Evolutionary conservation across 1,140 invertebrate genomes (phyloP).

Genomic region (Nephila pilipes): DNA sequence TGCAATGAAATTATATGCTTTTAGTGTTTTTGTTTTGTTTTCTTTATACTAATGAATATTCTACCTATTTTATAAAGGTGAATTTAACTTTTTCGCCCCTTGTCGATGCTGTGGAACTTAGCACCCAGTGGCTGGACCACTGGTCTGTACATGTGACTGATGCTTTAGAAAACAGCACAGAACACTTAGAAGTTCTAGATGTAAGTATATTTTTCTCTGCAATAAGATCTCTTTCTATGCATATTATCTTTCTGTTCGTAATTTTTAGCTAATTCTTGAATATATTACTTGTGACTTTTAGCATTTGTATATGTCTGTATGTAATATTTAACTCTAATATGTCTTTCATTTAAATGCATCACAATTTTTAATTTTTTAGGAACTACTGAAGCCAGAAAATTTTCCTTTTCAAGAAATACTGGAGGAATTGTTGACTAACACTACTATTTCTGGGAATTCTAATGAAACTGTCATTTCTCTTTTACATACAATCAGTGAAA

Average conservation of each 20-base stretch:
- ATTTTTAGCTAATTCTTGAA: no score
- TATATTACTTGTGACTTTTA: no score
- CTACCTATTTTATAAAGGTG: slow-evolving; percentile 78
- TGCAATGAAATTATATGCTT: no score
- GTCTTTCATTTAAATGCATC: no score
- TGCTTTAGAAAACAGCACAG: slow-evolving; percentile 78
- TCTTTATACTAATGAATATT: background rate
- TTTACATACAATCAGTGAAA: slow-evolving; percentile 48
- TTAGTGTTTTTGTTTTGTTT: no score
- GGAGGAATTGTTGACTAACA: slow-evolving; percentile 63
- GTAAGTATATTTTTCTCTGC: slow-evolving; percentile 31
- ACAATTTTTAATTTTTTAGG: slow-evolving; percentile 46
- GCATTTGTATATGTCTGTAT: no score
- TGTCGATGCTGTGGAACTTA: slow-evolving; percentile 78
- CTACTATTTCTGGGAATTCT: slow-evolving; percentile 15
- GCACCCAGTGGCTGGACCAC: slow-evolving; percentile 79
- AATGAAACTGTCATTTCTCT: slow-evolving; percentile 67
- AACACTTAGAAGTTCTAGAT: slow-evolving; percentile 73
- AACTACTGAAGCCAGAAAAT: slow-evolving; percentile 68
- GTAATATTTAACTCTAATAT: no score
- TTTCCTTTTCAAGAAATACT: slow-evolving; percentile 72
- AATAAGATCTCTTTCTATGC: no score
- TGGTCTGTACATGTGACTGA: slow-evolving; percentile 79
- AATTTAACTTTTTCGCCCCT: slow-evolving; percentile 80
- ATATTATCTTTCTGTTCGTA: no score